Evolutionary conservation across 2,113 vertebrate genomes (phyloP).

Genomic region (Chionomys nivalis): DNA sequence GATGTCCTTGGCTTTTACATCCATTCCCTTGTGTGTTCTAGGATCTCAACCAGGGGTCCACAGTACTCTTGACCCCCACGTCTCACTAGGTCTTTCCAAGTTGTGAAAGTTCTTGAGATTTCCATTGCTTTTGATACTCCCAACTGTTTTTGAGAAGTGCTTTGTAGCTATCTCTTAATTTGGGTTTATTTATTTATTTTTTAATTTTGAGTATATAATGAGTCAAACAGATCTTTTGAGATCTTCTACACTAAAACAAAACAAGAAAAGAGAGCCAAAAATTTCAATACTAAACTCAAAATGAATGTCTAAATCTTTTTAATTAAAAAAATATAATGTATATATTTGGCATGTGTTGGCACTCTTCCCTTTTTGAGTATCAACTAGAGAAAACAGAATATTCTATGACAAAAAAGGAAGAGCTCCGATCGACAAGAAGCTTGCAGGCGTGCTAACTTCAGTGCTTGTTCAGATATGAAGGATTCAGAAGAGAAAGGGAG

Average conservation of each 20-base stretch:
- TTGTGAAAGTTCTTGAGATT: background rate
- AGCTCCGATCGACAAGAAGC: slow-evolving; percentile 83
- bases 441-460: slow-evolving; percentile 84
- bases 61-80: background rate
- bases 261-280: background rate
- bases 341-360: slow-evolving; percentile 78
- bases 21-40: background rate
- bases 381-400: slow-evolving; percentile 81
- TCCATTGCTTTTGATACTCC: background rate
- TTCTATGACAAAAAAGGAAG: slow-evolving; percentile 83
- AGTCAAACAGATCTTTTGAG: background rate
- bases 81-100: background rate
- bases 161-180: background rate
- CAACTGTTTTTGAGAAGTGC: background rate
- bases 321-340: slow-evolving; percentile 85
- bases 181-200: background rate
- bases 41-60: background rate
- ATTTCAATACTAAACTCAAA: slow-evolving; percentile 50
- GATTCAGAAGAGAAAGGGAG: slow-evolving; percentile 86
- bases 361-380: slow-evolving; percentile 82
- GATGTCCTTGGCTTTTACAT: background rate
- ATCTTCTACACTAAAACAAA: background rate
- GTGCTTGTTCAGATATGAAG: slow-evolving; percentile 88
- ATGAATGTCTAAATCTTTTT: slow-evolving; percentile 82
- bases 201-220: background rate